Conservation (phyloP, 2,113 vertebrate genomes). For the Coptodon rendalli region DNA sequence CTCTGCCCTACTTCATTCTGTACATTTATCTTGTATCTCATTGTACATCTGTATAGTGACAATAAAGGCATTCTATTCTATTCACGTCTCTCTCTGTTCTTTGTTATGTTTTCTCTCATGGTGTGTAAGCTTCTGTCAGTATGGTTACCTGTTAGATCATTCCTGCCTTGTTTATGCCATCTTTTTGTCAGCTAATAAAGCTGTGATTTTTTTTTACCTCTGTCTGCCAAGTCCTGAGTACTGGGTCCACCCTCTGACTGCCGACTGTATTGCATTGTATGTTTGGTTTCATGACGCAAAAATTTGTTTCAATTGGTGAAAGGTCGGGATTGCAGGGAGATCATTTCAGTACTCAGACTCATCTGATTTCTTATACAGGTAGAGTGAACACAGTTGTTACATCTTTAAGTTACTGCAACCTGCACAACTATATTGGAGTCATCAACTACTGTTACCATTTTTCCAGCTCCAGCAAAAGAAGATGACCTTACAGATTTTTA, state of each 20-base stretch:
- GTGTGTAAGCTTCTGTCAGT: not conserved
- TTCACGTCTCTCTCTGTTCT: not conserved
- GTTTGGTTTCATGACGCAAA: fast-evolving
- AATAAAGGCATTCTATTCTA: not conserved
- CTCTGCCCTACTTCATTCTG: not conserved
- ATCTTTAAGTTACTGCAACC: not conserved
- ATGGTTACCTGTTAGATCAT: not conserved
- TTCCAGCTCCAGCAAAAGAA: not conserved
- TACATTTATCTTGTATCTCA: not conserved
- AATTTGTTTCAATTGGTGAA: not conserved
- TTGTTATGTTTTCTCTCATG: not conserved
- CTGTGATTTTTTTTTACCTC: not conserved
- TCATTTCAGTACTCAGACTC: not conserved
- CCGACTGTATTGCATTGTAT: not conserved
- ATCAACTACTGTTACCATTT: not conserved
- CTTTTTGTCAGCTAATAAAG: not conserved
- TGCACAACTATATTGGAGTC: not conserved
- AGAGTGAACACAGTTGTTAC: not conserved
- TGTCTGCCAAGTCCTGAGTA: not conserved
- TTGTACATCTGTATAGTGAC: not conserved
- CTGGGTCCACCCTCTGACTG: not conserved
- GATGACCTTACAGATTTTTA: not conserved
- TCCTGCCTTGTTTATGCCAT: not conserved
- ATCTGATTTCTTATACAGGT: not conserved
- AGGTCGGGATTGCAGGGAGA: not conserved